phyloP scores from a whole-genome alignment of 2,113 vertebrate genomes.

The Upupa epops region DNA sequence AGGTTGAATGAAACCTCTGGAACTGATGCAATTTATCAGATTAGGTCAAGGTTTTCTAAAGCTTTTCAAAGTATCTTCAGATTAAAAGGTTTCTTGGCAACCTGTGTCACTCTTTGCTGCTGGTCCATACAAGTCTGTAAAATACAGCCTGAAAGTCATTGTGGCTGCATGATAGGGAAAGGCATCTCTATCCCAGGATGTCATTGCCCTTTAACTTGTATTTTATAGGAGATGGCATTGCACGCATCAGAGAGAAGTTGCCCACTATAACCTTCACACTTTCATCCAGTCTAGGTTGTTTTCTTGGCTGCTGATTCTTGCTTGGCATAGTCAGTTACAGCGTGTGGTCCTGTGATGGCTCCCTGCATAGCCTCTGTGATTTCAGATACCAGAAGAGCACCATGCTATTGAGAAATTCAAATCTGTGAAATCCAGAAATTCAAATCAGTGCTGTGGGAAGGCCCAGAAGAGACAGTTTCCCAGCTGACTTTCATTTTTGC shows the following conservation, averaged over 20 bases:
- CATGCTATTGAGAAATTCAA: background rate
- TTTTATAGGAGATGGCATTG: background rate
- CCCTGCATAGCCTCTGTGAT: constrained; percentile 37
- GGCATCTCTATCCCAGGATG: background rate
- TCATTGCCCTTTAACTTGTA: background rate
- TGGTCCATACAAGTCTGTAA: background rate
- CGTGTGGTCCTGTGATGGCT: constrained; percentile 18
- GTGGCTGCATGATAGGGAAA: background rate
- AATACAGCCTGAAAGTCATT: background rate
- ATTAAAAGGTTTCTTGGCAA: constrained; percentile 15
- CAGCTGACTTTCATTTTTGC: constrained; percentile 36
- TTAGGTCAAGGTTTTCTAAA: constrained; percentile 19
- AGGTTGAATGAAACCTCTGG: background rate
- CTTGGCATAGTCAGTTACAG: background rate
- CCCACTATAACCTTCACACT: background rate
- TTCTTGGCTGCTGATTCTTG: background rate
- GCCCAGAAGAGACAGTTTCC: constrained; percentile 29
- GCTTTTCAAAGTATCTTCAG: constrained; percentile 12
- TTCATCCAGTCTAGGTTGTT: background rate
- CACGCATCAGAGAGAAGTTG: background rate
- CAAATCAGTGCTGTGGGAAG: constrained; percentile 55
- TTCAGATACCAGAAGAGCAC: constrained; percentile 47
- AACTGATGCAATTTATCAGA: constrained; percentile 16
- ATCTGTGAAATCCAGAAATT: constrained; percentile 59
- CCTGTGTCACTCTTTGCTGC: background rate